These are phyloP conservation scores for Drosophila bifasciata DNA, from an alignment of 1,140 invertebrate species.

Conservation along the genomic window DNA sequence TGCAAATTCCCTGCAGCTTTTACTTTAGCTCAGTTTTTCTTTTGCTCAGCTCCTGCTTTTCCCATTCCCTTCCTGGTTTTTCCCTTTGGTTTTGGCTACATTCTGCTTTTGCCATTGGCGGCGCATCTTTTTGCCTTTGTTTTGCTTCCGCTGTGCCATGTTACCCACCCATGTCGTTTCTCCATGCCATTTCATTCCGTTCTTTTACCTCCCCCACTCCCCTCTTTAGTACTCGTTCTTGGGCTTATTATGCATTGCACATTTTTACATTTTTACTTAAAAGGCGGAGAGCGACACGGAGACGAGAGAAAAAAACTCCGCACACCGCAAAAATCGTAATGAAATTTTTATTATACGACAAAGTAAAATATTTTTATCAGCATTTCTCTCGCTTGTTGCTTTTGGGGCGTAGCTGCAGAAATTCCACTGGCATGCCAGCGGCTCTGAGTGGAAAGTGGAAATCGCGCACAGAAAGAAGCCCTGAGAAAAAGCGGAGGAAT, in stretches of 20 bases:
- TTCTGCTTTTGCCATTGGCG: slow-evolving; percentile 34
- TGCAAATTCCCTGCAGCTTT: slow-evolving; percentile 78
- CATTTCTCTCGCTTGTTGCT: slow-evolving; percentile 79
- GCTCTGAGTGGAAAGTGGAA: slow-evolving; percentile 21
- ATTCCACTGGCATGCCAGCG: slow-evolving; percentile 46
- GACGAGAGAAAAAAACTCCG: slow-evolving; percentile 32
- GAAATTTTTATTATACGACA: slow-evolving; percentile 82
- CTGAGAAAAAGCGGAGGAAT: not conserved
- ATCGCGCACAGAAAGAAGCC: not conserved
- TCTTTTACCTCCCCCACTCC: not conserved
- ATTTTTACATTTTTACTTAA: slow-evolving; percentile 78
- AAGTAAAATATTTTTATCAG: slow-evolving; percentile 83
- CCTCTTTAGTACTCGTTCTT: slow-evolving; percentile 27
- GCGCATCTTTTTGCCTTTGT: slow-evolving; percentile 69
- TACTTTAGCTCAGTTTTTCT: slow-evolving; percentile 68
- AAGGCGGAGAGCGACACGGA: slow-evolving; percentile 15
- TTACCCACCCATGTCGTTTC: slow-evolving; percentile 55
- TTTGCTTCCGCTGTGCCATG: slow-evolving; percentile 73
- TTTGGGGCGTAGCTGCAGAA: slow-evolving; percentile 52
- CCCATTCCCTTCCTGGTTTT: slow-evolving; percentile 6
- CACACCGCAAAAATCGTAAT: slow-evolving; percentile 81
- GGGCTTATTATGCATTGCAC: slow-evolving; percentile 80
- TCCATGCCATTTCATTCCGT: no score
- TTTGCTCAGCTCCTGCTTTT: slow-evolving; percentile 18
- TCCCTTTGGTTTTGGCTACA: slow-evolving; percentile 26